A percentile compares a stretch with the other conserved stretches of the same genome.
These are phyloP conservation scores for Phalloptychus januarius DNA, from an alignment of 2,797 vertebrate genomes.

Conservation along the genomic window DNA sequence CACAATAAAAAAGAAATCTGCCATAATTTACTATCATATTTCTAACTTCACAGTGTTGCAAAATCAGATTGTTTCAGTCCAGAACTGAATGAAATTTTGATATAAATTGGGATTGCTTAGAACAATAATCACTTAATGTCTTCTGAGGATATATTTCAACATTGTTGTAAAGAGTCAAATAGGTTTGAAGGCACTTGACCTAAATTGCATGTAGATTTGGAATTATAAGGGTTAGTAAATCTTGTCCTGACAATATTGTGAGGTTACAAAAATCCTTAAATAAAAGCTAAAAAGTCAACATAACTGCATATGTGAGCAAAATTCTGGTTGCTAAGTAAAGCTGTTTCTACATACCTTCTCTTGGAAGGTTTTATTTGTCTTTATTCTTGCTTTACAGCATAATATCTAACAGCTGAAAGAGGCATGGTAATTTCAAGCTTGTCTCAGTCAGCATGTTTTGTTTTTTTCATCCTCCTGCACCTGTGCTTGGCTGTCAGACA, in stretches of 20 bases:
- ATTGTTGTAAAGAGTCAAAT: not conserved
- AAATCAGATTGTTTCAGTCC: not conserved
- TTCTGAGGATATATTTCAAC: not conserved
- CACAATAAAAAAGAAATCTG: not conserved
- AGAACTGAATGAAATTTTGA: not conserved
- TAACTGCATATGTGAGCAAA: not conserved
- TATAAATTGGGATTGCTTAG: not conserved
- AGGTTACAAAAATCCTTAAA: not conserved
- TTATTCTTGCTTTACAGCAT: not conserved
- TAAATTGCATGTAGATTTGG: not conserved
- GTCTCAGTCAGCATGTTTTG: slow-evolving; percentile 59
- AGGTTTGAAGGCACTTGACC: not conserved
- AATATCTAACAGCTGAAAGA: slow-evolving; percentile 40
- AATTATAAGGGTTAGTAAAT: not conserved
- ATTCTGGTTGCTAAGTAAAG: not conserved
- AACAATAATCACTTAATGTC: not conserved
- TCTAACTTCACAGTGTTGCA: not conserved
- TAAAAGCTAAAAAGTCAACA: not conserved
- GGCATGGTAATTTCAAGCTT: slow-evolving; percentile 38
- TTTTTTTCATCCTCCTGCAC: slow-evolving; percentile 69
- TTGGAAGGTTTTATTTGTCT: not conserved
- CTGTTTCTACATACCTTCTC: not conserved
- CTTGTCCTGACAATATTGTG: not conserved
- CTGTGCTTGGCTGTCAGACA: slow-evolving; percentile 75
- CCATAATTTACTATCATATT: not conserved